Base-by-base conservation (phyloP, 2,797 vertebrate species). In the Scyliorhinus canicula region DNA sequence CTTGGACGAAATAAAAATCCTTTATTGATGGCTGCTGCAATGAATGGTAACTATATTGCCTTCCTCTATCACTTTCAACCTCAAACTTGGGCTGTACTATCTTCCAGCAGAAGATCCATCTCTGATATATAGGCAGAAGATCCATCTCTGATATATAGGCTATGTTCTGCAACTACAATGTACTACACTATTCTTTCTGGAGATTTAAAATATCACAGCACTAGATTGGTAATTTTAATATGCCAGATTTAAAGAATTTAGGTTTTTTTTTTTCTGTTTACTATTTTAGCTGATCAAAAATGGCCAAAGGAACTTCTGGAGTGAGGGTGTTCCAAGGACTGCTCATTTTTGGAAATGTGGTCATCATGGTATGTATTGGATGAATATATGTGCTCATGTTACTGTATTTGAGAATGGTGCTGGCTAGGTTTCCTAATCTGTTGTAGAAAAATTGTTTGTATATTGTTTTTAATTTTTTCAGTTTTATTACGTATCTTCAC, bases 311-410 rank as follows among this genome's bases (percentile, higher is more conserved):
- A 52, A 60, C 31, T 77, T 31, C 96, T 3, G 96, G 96, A 1
- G 52, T 97, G 11, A 96, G 55, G 31, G 97, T 97, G 90, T 97
- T 98, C 95, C 97, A 98, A 95, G 96, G 96, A 67, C 95, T 98
- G 2, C 96, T 98, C 95, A 96, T 98, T 95, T 96, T 98, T 95
- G 97, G 97, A 93, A 97, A 97, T 95, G 97, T 97, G 88, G 74
- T 98, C 93, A 95, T 97, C 95, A 97, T 97, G 96, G 98, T 98
- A 97, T 97, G 98, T 97, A 93, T 93, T 94, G 31, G 5, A 28
- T 26, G 16, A 19, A 82, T 44, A 24, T 44, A 35, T 35, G 86
- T 40, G 86, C 21, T 60, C 31, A n/a, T 60, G 35, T 63, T 57
- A 19, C 14, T 82, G 21, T 82, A 26, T 47, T 82, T 82, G 6